Evolutionary conservation across 2,797 vertebrate species (phyloP), one percentile per base, ranked within the genome.

Genomic region (Manis crassicaudata): DNA sequence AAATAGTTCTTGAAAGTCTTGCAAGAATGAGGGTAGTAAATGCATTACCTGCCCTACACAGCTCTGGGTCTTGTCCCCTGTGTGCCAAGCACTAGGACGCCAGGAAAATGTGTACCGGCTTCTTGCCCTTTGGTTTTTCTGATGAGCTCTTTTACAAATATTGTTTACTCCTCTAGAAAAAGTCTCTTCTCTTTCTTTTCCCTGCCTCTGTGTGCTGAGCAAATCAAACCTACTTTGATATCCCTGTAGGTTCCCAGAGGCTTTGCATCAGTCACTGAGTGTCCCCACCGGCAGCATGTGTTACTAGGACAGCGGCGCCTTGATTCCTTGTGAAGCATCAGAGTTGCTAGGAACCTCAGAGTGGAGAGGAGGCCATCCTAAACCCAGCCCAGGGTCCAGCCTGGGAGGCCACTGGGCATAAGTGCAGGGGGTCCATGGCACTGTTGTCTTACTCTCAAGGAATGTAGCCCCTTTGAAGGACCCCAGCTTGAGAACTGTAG

Each of bases 381-480:
- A 60, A 58, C 50, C 43, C 37, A 32, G 13, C 27, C 37, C 52
- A 5, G 40, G 17, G 27, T 23, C 35, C 14, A 75, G 58, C 17
- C 27, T 20, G 16, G 52, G 18, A 88, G 40, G 54, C 5, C 4
- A 0, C 56, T 0, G 29, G n/a, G 43, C 27, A 4, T 2, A 46
- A 43, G 4, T 46, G 46, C 46, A 2, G 46, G 7, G 5, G 32
- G 7, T 0, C 0, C 6, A 7, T 1, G 17, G 4, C 46, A 54
- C 27, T 18, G 12, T 6, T 90, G 50, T 40, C n/a, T n/a, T 16
- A 52, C 58, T 88, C 63, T 37, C n/a, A 17, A 70, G 46, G 32
- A 43, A 63, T 5, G 20, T 1, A 65, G 13, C 20, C 23, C 37
- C 29, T 54, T 12, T 23, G 20, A 77, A 68, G 65, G n/a, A 85